Evolutionary conservation across 30 jellyfish, hydroid and myxozoan genomes (phyloP), one percentile per base, ranked within the genome.

Genomic region (Hydra vulgaris): DNA sequence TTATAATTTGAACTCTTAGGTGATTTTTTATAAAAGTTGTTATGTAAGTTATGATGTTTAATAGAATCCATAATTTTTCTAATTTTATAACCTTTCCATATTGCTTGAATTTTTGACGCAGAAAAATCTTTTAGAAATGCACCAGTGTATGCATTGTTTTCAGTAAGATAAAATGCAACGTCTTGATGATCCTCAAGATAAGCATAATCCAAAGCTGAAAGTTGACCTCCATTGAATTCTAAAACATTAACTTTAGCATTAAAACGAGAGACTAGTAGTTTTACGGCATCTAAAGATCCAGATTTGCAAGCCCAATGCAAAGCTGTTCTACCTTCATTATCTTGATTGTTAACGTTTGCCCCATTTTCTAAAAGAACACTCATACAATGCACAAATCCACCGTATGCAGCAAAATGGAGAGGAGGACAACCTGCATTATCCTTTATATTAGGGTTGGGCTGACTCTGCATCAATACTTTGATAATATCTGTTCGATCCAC

Each of bases 351-450:
- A 7, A 92, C 96, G 26, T 92, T 89, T 26, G 98, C 96, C 15
- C 90, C 89, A 27, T 80, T 81, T 72, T 92, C 98, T 77, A 92
- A n/a, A 19, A 92, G 81, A 78, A 87, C 80, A 0, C 88, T 69
- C 98, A 92, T 92, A 78, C 98, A 92, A 71, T 92, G 86, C 72
- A 82, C 95, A 80, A 87, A 87, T 15, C 98, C 98, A 78, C 98
- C 95, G 78, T 92, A 92, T 0, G 98, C 90, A 12, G 98, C 98
- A 26, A 83, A 82, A 77, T 92, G 98, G 1, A 92, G 87, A 0
- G 96, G 96, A 22, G 98, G 98, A 5, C 98, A 92, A 87, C 98
- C 98, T 18, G 94, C 81, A 53, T 85, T 92, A 82, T 92, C 98
- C 81, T 86, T 70, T 18, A 70, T 85, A 72, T 88, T 66, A 20